These are phyloP conservation scores for Quadroppia sp. DNA, from an alignment of 2,888 invertebrate species.

Conservation along the genomic window DNA sequence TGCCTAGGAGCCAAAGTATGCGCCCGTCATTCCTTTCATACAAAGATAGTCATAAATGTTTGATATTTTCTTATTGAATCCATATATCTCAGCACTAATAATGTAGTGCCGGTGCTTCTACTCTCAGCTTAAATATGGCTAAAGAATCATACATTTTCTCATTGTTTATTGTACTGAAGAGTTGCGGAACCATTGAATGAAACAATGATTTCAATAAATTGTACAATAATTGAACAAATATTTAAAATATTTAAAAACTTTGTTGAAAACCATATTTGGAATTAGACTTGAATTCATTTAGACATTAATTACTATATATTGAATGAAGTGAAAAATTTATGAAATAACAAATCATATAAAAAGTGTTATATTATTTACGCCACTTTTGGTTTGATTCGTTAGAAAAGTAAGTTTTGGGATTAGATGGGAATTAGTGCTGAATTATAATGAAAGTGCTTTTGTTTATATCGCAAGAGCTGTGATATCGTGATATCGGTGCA, in stretches of 20 bases:
- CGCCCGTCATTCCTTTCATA: constrained; percentile 10
- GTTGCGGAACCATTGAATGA: neutral
- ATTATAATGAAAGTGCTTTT: neutral
- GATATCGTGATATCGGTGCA: neutral
- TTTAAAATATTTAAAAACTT: no score
- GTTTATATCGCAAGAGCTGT: neutral
- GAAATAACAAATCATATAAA: no score
- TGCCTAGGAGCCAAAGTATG: neutral
- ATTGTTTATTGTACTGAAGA: neutral
- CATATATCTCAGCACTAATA: neutral
- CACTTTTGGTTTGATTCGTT: neutral
- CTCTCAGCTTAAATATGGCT: constrained; percentile 3
- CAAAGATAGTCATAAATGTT: constrained; percentile 10
- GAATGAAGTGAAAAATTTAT: no score
- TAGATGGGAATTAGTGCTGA: constrained; percentile 1
- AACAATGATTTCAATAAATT: neutral
- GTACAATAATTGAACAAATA: neutral
- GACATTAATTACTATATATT: no score
- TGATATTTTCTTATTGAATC: neutral
- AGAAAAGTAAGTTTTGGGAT: constrained; percentile 3
- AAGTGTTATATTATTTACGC: neutral
- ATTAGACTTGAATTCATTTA: no score
- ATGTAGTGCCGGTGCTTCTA: no score
- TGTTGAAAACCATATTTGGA: no score
- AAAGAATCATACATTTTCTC: neutral